A percentile compares a stretch with the other conserved stretches of the same genome.
phyloP scores from a whole-genome alignment of 2,888 invertebrate genomes.

The Platerodrilus igneus region DNA sequence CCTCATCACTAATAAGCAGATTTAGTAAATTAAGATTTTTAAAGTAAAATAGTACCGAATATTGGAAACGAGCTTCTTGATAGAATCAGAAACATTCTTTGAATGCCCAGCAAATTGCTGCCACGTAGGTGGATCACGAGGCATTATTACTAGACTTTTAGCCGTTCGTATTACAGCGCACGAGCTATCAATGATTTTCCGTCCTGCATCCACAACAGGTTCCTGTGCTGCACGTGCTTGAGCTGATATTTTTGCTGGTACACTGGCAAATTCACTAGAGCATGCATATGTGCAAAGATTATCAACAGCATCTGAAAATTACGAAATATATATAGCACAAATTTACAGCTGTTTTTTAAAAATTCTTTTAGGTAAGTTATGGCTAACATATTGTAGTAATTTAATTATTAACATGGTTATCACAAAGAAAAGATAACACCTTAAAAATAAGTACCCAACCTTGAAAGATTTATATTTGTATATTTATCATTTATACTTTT shows the following conservation, averaged over 20 bases:
- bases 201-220: slow-evolving; percentile 80
- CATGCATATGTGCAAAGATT: slow-evolving; percentile 89
- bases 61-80: slow-evolving; percentile 88
- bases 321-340: neutral
- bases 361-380: slow-evolving; percentile 3
- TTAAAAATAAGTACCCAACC: too few relatives aligned
- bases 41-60: slow-evolving; percentile 58
- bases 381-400: neutral
- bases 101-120: slow-evolving; percentile 90
- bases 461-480: too few relatives aligned
- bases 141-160: slow-evolving; percentile 80
- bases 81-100: slow-evolving; percentile 93
- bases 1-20: slow-evolving; percentile 66
- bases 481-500: too few relatives aligned
- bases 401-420: too few relatives aligned
- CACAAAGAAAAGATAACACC: too few relatives aligned
- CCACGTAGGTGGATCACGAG: slow-evolving; percentile 91
- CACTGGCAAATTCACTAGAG: slow-evolving; percentile 87
- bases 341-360: slow-evolving; percentile 5
- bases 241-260: slow-evolving; percentile 85
- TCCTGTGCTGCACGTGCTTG: slow-evolving; percentile 81
- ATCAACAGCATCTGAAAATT: slow-evolving; percentile 77
- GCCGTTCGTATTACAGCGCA: slow-evolving; percentile 88
- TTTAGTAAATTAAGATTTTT: slow-evolving; percentile 3
- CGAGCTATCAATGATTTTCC: slow-evolving; percentile 74